These are phyloP conservation scores for Epistrophe eligans DNA, from an alignment of 2,888 invertebrate genomes.

Conservation along the genomic window DNA sequence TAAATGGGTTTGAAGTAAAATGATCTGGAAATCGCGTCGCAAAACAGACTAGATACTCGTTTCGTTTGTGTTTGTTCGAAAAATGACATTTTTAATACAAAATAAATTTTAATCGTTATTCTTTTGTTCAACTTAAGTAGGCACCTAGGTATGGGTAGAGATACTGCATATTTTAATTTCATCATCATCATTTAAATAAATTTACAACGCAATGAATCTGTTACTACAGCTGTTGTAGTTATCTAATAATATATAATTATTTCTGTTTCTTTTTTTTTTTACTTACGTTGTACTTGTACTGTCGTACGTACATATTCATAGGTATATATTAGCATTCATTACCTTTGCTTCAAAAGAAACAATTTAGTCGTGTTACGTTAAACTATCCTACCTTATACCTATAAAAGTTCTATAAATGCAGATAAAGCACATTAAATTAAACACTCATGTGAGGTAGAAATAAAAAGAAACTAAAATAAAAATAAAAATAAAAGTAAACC, in stretches of 20 bases:
- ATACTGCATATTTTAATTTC: too few relatives aligned
- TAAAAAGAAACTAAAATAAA: not conserved
- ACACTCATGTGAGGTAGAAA: not conserved
- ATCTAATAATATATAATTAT: not conserved
- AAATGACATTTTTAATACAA: too few relatives aligned
- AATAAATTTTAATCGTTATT: too few relatives aligned
- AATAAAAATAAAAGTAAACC: not conserved
- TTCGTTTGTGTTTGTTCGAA: too few relatives aligned
- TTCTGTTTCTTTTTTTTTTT: not conserved
- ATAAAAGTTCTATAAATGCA: conserved; percentile 21
- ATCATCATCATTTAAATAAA: too few relatives aligned
- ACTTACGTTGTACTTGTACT: not conserved
- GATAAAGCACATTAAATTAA: conserved; percentile 23
- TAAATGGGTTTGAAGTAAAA: too few relatives aligned
- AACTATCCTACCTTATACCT: not conserved
- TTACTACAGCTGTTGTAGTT: conserved; percentile 8
- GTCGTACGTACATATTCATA: not conserved
- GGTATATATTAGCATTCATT: not conserved
- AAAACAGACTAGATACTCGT: too few relatives aligned
- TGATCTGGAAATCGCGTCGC: too few relatives aligned
- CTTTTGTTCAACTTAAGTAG: too few relatives aligned
- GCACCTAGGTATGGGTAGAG: too few relatives aligned
- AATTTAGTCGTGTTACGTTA: not conserved
- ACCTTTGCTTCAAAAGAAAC: not conserved
- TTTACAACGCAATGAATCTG: not conserved